A percentile compares a stretch with the other conserved stretches of the same genome.
Evolutionary conservation across 1,140 invertebrate species (phyloP).

Genomic region (Riptortus pedestris): DNA sequence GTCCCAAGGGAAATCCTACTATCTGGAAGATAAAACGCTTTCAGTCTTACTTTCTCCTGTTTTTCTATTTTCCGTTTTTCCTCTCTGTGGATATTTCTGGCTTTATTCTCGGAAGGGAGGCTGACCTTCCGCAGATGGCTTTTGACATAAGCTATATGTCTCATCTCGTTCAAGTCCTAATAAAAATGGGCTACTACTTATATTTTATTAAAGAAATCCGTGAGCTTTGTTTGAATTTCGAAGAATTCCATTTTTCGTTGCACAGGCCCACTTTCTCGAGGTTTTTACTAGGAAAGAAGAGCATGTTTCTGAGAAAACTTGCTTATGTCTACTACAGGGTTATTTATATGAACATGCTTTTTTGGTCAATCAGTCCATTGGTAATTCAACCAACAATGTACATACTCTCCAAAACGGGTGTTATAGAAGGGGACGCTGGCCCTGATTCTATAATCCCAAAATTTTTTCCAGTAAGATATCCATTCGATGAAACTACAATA

Average conservation of each 20-base stretch:
- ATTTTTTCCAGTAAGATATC: conserved; percentile 7
- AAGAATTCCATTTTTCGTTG: not conserved
- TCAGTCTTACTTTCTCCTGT: not conserved
- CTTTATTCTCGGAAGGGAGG: not conserved
- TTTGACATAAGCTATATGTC: conserved; percentile 2
- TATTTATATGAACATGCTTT: not conserved
- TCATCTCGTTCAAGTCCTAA: not conserved
- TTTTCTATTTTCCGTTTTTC: conserved; percentile 1
- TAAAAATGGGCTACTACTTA: conserved; percentile 5
- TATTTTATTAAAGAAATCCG: conserved; percentile 6
- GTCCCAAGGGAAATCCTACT: not conserved
- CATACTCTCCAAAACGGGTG: not conserved
- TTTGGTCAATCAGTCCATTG: not conserved
- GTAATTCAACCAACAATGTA: not conserved
- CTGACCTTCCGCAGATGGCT: not conserved
- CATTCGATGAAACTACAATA: not conserved
- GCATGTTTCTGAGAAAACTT: not conserved
- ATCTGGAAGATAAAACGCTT: conserved; percentile 2
- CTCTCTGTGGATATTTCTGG: not conserved
- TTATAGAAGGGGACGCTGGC: not conserved
- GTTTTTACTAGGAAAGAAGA: not conserved
- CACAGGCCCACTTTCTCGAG: not conserved
- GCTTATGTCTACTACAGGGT: not conserved
- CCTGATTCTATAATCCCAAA: not conserved
- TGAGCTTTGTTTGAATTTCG: not conserved